These are phyloP conservation scores for Polymixis lichenea DNA, from an alignment of 2,888 invertebrate genomes.

Conservation along the genomic window DNA sequence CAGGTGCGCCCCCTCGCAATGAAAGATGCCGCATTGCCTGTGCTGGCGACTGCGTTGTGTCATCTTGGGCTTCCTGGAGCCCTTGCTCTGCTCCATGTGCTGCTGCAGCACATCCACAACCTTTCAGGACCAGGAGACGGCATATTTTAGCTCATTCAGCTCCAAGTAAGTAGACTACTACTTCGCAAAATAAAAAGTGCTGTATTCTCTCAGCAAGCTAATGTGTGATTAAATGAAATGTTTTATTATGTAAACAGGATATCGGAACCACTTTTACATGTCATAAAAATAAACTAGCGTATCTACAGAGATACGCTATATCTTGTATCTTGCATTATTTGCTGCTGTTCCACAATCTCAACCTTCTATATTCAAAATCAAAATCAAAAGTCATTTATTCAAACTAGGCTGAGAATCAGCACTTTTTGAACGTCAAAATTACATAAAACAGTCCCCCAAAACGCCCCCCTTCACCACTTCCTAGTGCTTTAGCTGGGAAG, in stretches of 20 bases:
- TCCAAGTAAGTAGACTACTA: constrained; percentile 73
- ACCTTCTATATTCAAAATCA: too few relatives aligned
- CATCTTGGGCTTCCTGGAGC: constrained; percentile 91
- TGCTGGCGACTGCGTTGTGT: constrained; percentile 92
- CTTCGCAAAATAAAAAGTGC: not conserved
- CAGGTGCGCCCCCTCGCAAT: constrained; percentile 85
- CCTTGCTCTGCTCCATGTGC: constrained; percentile 86
- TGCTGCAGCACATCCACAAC: constrained; percentile 77
- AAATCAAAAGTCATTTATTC: too few relatives aligned
- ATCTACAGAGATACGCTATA: too few relatives aligned
- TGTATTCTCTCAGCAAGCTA: not conserved
- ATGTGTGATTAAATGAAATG: not conserved
- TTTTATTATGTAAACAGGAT: not conserved
- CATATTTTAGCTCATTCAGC: constrained; percentile 85
- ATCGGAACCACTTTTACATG: not conserved
- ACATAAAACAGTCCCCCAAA: too few relatives aligned
- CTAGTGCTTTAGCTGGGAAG: too few relatives aligned
- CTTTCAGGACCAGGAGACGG: constrained; percentile 75
- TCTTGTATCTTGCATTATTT: not conserved
- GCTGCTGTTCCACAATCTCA: not conserved
- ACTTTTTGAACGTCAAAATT: too few relatives aligned
- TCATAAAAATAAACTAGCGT: too few relatives aligned
- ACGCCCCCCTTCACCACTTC: too few relatives aligned
- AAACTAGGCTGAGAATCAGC: too few relatives aligned
- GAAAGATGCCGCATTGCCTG: constrained; percentile 92